These are phyloP conservation scores for Piprites chloris DNA, from an alignment of 2,113 vertebrate genomes.

Conservation along the genomic window DNA sequence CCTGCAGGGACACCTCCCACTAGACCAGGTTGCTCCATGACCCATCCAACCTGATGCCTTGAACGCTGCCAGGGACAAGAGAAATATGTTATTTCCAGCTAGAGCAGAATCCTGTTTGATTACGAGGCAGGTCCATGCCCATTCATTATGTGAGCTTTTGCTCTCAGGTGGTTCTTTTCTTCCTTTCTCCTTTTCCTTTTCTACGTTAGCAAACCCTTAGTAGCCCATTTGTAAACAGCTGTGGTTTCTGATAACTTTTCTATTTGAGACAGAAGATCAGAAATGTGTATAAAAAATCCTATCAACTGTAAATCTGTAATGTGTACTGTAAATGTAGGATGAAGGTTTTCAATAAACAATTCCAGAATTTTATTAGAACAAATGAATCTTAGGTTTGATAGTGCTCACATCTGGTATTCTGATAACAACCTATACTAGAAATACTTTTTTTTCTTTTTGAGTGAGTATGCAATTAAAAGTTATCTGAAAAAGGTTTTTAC, in stretches of 20 bases:
- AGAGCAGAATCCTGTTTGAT: not conserved
- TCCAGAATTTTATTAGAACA: not conserved
- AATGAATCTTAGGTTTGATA: not conserved
- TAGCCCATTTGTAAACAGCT: not conserved
- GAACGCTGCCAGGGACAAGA: not conserved
- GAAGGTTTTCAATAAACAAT: not conserved
- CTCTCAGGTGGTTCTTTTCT: not conserved
- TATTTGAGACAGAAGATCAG: not conserved
- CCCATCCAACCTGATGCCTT: accelerated
- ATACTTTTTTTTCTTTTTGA: not conserved
- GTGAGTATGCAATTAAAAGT: not conserved
- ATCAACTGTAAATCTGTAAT: not conserved
- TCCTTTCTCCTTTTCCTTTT: not conserved
- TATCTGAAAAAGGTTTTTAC: not conserved
- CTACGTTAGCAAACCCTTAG: not conserved
- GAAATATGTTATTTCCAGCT: not conserved
- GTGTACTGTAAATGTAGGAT: not conserved
- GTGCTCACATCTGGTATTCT: not conserved
- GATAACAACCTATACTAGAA: not conserved
- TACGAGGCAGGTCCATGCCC: not conserved
- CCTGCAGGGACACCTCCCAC: not conserved
- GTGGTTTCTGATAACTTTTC: not conserved
- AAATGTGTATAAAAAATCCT: not conserved
- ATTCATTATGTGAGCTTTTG: not conserved
- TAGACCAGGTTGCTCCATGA: not conserved